Percentiles rank a stretch among this genome's conserved stretches.
Evolutionary conservation across 2,888 invertebrate species (phyloP).

Genomic region (Heliothis peltigera): DNA sequence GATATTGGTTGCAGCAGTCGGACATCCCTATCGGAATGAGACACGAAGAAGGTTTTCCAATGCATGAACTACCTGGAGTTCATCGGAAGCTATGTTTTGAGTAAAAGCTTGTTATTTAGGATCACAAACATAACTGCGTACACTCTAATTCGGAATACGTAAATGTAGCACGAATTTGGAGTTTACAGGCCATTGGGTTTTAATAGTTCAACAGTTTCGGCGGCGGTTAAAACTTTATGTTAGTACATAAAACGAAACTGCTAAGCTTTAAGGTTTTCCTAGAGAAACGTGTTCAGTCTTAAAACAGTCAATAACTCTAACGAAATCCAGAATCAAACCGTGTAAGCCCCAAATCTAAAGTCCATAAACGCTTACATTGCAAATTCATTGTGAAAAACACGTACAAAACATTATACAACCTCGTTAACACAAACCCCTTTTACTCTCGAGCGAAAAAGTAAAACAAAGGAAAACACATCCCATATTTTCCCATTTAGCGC

Average conservation of each 20-base stretch:
- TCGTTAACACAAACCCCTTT: slow-evolving; percentile 45
- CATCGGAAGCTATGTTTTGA: slow-evolving; percentile 20
- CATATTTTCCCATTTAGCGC: slow-evolving; percentile 65
- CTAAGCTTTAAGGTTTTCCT: not conserved
- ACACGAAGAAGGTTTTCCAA: slow-evolving; percentile 19
- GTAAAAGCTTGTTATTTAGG: slow-evolving; percentile 8
- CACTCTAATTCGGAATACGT: slow-evolving; percentile 29
- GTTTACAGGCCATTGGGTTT: slow-evolving; percentile 37
- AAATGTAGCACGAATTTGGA: slow-evolving; percentile 21
- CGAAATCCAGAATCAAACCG: slow-evolving; percentile 15
- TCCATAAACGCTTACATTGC: slow-evolving; percentile 13
- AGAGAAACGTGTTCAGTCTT: not conserved
- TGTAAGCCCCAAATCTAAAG: slow-evolving; percentile 4
- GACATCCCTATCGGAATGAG: slow-evolving; percentile 54
- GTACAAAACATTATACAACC: slow-evolving; percentile 44
- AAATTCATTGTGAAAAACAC: slow-evolving; percentile 37
- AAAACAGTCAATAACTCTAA: not conserved
- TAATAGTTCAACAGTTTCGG: slow-evolving; percentile 21
- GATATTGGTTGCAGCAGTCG: slow-evolving; percentile 66
- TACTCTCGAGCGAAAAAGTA: slow-evolving; percentile 31
- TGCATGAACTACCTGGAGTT: slow-evolving; percentile 3
- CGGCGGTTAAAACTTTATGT: slow-evolving; percentile 6
- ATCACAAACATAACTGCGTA: slow-evolving; percentile 1
- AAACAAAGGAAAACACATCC: slow-evolving; percentile 53
- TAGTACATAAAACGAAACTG: not conserved